Evolutionary conservation across 1,140 invertebrate genomes (phyloP), one percentile per base, ranked within the genome.

Genomic region (Brachionus plicatilis): DNA sequence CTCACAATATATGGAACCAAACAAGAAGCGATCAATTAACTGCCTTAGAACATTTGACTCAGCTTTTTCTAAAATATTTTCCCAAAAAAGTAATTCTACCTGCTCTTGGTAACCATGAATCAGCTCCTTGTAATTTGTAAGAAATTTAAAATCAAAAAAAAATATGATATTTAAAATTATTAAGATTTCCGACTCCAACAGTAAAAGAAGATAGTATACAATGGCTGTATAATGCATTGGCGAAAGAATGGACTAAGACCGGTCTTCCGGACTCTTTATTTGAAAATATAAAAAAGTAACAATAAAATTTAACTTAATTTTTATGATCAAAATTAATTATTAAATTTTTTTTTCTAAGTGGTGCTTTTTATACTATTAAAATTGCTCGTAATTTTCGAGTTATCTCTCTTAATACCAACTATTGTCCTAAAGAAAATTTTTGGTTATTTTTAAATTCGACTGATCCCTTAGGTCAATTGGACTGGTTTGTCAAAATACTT

Each of bases 1-100:
- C 96, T 0, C 96, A 99, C 87, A 95, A 98, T 88, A 93, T 98
- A 0, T 98, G 96, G 96, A 97, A 98, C 88, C 96, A 98, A 90
- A 96, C 95, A 0, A 92, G 93, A 87, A 93, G 94, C 86, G 94
- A 95, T 88, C 97, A 97, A 88, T 87, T 96, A 2, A 93, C 93
- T 87, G 93, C 95, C 47, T 90, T 97, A 1, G 93, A 94, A 85
- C 93, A 95, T 86, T 94, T 95, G 1, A 92, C 94, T 79, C 87
- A 91, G 41, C 93, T 93, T 88, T 93, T 95, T 85, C 90, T 91
- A 0, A 90, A 90, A 50, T 89, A 90, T 80, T 96, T 99, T 87
- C 95, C 96, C 0, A 93, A 94, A 3, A 93, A 95, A 20, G 94
- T 94, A 3, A 95, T 99, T 76, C 98, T 95, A 88, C 95, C 95